Evolutionary conservation across 2,797 vertebrate genomes (phyloP), one percentile per base, ranked within the genome.

Genomic region (Cossypha heuglini): DNA sequence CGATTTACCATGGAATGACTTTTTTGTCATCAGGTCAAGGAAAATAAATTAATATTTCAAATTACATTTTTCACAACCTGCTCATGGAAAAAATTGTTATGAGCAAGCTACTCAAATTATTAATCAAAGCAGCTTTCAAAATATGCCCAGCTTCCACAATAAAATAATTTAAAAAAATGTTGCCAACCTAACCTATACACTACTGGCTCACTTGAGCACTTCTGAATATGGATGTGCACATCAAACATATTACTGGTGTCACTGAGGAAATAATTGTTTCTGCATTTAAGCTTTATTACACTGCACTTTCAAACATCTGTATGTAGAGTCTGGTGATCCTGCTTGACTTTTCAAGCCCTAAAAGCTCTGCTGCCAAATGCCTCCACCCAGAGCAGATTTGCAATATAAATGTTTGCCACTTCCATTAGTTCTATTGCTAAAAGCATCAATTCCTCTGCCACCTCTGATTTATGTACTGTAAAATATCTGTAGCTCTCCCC

Each of bases 291-390:
- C 68, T 79, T 80, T 90, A 72, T 54, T 64, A 24, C 54, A 16
- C 11, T 48, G 38, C 16, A 29, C 49, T 90, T 78, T 72, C 38
- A 77, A 75, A 55, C 51, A 51, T 22, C 31, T 48, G 25, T 0
- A 0, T 43, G 14, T 13, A 28, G 10, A 21, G 12, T 21, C 38
- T 54, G 45, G 35, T 35, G 61, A 62, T 37, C 31, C 10, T 0
- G 0, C 43, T 66, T 46, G 61, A 66, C 29, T 79, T 40, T 43
- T 13, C 46, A 54, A 62, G 18, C 35, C 22, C 54, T 55, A 49
- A 58, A 83, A 57, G n/a, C n/a, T 25, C 3, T 14, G 28, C 29
- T 57, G 61, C 42, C 72, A 64, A 26, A 67, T 26, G 46, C 46
- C 62, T 72, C 51, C 75, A 40, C 13, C 57, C 42, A 19, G 25